phyloP scores from a whole-genome alignment of 2,797 vertebrate species.

The Monodelphis domestica region DNA sequence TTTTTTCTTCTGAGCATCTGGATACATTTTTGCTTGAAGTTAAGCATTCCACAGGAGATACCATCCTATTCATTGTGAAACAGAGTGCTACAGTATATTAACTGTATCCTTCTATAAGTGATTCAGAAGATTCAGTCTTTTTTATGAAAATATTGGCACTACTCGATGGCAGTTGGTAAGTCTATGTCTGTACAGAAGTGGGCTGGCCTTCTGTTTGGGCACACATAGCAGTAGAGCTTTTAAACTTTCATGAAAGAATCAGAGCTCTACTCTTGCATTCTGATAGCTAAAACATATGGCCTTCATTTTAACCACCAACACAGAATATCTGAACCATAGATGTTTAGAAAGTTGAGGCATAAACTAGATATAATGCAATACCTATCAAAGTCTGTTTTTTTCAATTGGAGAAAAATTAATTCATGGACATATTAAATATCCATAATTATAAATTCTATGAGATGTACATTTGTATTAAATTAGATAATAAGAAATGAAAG shows the following conservation, averaged over 20 bases:
- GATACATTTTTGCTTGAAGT: not conserved
- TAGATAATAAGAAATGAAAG: not conserved
- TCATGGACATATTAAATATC: not conserved
- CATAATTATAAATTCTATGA: not conserved
- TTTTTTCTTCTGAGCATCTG: not conserved
- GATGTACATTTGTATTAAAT: not conserved
- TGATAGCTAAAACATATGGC: not conserved
- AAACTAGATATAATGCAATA: not conserved
- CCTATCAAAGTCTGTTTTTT: not conserved
- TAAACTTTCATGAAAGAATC: slow-evolving; percentile 20
- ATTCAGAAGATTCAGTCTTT: not conserved
- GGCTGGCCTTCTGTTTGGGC: not conserved
- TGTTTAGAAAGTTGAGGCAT: not conserved
- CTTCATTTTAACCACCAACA: not conserved
- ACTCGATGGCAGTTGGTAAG: not conserved
- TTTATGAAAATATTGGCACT: not conserved
- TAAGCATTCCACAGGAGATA: not conserved
- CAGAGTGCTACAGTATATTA: not conserved
- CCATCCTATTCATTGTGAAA: not conserved
- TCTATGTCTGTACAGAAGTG: not conserved
- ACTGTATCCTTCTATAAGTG: not conserved
- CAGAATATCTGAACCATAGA: not conserved
- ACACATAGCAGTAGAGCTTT: not conserved
- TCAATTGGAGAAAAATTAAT: not conserved
- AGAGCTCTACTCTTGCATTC: not conserved